A percentile compares a stretch with the other conserved stretches of the same genome.
These are phyloP conservation scores for Hipparchia sbordonii DNA, from an alignment of 2,888 invertebrate species.

Conservation along the genomic window DNA sequence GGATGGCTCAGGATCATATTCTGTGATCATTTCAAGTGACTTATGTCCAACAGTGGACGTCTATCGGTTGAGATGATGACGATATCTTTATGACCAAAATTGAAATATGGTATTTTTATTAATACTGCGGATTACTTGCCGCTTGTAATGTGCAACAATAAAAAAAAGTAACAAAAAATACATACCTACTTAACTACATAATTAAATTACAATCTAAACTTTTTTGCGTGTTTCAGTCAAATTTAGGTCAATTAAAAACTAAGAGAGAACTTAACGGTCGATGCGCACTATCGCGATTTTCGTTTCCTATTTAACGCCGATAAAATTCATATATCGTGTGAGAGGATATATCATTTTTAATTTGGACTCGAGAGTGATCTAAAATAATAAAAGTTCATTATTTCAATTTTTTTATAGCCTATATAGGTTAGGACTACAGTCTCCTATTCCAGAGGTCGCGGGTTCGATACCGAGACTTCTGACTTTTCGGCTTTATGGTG, in stretches of 20 bases:
- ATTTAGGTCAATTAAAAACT: slow-evolving; percentile 40
- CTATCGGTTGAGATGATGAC: too few species aligned
- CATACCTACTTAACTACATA: not conserved
- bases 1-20: too few species aligned
- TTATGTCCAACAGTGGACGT: too few species aligned
- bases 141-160: not conserved
- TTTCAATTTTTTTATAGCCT: too few species aligned
- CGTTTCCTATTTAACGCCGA: slow-evolving; percentile 17
- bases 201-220: slow-evolving; percentile 28
- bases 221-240: slow-evolving; percentile 31
- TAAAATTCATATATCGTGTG: slow-evolving; percentile 10
- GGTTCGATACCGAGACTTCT: too few species aligned
- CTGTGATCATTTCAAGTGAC: too few species aligned
- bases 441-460: too few species aligned
- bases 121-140: not conserved
- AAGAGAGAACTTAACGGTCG: slow-evolving; percentile 37
- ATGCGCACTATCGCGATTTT: slow-evolving; percentile 31
- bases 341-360: slow-evolving; percentile 8
- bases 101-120: not conserved
- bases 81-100: too few species aligned
- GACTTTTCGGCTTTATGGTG: too few species aligned
- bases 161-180: slow-evolving; percentile 30
- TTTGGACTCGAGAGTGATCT: not conserved
- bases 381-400: not conserved
- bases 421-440: too few species aligned